Evolutionary conservation across 2,113 vertebrate genomes (phyloP).

Genomic region (Vulpes vulpes): DNA sequence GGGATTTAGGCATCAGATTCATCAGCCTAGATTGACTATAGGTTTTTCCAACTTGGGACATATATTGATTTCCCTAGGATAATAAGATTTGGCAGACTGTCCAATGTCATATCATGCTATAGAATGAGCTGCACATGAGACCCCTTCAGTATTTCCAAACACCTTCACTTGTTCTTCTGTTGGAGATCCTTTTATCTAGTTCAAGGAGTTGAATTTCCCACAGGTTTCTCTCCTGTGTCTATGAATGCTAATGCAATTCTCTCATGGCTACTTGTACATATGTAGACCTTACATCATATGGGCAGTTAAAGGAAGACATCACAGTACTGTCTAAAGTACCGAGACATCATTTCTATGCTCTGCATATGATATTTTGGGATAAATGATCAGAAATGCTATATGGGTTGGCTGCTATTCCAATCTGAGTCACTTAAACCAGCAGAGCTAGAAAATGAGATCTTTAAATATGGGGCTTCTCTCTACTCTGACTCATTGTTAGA

Average conservation of each 20-base stretch:
- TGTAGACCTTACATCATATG: not conserved
- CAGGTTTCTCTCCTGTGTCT: not conserved
- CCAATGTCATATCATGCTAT: not conserved
- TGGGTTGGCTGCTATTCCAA: conserved; percentile 63
- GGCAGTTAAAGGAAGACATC: conserved; percentile 59
- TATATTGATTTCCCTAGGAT: not conserved
- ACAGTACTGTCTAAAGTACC: not conserved
- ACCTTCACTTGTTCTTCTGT: not conserved
- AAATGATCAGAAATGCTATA: conserved; percentile 38
- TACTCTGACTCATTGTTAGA: not conserved
- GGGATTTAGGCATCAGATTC: not conserved
- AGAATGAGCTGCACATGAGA: fast-evolving
- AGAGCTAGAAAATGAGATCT: conserved; percentile 28
- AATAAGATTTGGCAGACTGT: not conserved
- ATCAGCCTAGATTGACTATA: not conserved
- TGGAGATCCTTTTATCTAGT: not conserved
- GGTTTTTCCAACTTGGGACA: not conserved
- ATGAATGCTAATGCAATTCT: not conserved
- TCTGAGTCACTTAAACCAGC: conserved; percentile 63
- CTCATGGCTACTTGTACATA: not conserved
- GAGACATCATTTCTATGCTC: conserved; percentile 56
- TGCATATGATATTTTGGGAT: conserved; percentile 56
- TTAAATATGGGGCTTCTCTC: conserved; percentile 40
- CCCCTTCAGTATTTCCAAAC: not conserved
- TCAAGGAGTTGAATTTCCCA: not conserved